Base-by-base conservation (phyloP, 2,888 invertebrate genomes). In the Koerneria pararmatus region DNA sequence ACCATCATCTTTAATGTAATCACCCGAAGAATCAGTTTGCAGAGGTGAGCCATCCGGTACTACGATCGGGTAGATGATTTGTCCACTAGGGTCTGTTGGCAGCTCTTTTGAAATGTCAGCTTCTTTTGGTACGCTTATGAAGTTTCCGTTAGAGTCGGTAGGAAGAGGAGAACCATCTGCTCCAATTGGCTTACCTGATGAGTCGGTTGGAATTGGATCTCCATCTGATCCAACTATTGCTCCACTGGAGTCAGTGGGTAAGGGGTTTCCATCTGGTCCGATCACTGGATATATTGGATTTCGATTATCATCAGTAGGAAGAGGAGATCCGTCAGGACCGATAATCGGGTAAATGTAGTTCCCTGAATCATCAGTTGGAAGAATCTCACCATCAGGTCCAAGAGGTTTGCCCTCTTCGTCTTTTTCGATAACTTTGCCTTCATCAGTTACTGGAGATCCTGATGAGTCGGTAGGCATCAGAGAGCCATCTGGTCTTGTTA, bases 311-410 rank as follows among this genome's bases (percentile, higher is more conserved):
- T 71, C 71, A 24, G 71, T 71, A 41, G 69, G 64, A 15, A 69
- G 58, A 27, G 63, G 68, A 34, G 54, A 57, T 15, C 69, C 69
- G 57, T 70, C 71, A 8, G 64, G 67, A 24, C 71, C 62, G 1
- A 68, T 51, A 29, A 58, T 67, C 1, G 70, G 75, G 54, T 70
- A 68, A 68, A 72, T 67, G 57, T 71, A 69, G 29, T 70, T 71
- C 66, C 76, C 75, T 56, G 69, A 41, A 27, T 66, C 74, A 66
- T 74, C 75, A 5, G 70, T 71, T 41, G 72, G 72, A 15, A 74
- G 66, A 6, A 67, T 60, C 46, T 69, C 29, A 56, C 72, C 70
- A 48, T 74, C 72, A 4, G 71, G 69, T 48, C 69, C 72, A n/a
- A 75, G 41, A 6, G 73, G 73, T 24, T 66, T 66, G 22, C 75